Base-by-base conservation (phyloP, 2,113 vertebrate genomes). In the Vidua macroura region DNA sequence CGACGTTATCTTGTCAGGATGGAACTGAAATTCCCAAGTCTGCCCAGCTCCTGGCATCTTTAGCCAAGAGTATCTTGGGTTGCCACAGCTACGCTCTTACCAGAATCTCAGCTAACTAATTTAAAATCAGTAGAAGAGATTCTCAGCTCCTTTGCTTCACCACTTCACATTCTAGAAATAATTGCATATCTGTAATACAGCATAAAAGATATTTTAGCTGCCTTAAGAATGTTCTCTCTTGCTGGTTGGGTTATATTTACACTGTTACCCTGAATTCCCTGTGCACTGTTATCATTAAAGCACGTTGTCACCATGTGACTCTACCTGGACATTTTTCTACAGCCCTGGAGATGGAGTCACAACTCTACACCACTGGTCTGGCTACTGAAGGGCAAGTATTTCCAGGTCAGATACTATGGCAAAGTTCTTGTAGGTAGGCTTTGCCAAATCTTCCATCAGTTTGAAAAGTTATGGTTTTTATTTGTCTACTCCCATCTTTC, bases 41-140 rank as follows among this genome's bases (percentile, higher is more conserved):
- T 53, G n/a, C 33, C 80, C 53, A 68, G 44, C 33, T 85, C 33
- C 75, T 72, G 66, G 44, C 53, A 88, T 46, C 68, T 84, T 77
- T 51, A 95, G 46, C n/a, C 31, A 69, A 16, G 10, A 23, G 18
- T 31, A 66, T 53, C 80, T 88, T 63, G 35, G 25, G 74, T 56
- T 93, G 72, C 55, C 72, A 86, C 51, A 92, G 83, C 21, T 83
- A 88, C 41, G 16, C 22, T 77, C 39, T 76, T 48, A 74, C 33
- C 64, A 87, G 70, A 79, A 91, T 77, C 83, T 88, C 73, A 92
- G 49, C 46, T 73, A 80, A 68, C 51, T 33, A 39, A 73, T 76
- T 88, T 85, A 73, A 94, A 95, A 82, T 69, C 62, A 85, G 25
- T 16, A 11, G 0, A 55, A 55, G 58, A 79, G 49, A 60, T 91